Evolutionary conservation across 1,140 invertebrate genomes (phyloP).

Genomic region (Holotrichia oblita): DNA sequence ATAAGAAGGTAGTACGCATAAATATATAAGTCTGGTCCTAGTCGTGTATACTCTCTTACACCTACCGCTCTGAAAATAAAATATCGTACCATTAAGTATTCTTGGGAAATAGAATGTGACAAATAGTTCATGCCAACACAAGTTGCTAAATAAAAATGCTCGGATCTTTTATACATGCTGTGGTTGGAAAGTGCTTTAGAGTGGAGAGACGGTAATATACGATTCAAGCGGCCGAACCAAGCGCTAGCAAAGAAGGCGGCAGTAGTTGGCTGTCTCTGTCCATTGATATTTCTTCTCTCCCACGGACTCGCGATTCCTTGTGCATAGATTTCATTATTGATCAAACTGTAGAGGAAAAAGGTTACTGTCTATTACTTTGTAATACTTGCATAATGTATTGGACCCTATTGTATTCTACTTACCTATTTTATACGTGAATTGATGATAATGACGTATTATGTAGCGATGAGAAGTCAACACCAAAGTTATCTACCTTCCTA

Average conservation of each 20-base stretch:
- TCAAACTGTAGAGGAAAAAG: neutral
- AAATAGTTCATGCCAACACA: constrained; percentile 49
- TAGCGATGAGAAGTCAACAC: too few species aligned
- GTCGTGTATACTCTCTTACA: neutral
- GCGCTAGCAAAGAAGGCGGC: neutral
- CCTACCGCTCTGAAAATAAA: constrained; percentile 42
- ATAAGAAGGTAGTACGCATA: constrained; percentile 21
- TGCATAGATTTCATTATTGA: constrained; percentile 16
- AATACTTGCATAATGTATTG: too few species aligned
- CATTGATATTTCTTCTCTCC: neutral
- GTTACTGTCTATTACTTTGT: too few species aligned
- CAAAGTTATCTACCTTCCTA: too few species aligned
- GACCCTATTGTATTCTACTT: too few species aligned
- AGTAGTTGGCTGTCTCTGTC: constrained; percentile 10
- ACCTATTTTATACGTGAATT: too few species aligned
- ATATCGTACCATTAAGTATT: constrained; percentile 49
- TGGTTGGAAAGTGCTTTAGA: constrained; percentile 47
- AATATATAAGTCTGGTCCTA: constrained; percentile 29
- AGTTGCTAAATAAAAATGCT: constrained; percentile 49
- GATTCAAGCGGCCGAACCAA: constrained; percentile 15
- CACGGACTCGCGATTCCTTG: neutral
- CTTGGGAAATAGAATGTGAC: constrained; percentile 48
- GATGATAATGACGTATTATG: too few species aligned
- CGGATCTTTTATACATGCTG: constrained; percentile 47
- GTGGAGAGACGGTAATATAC: constrained; percentile 45